A percentile compares a stretch with the other conserved stretches of the same genome.
Conservation (phyloP, 2,113 vertebrate species). For the Gallinago media region DNA sequence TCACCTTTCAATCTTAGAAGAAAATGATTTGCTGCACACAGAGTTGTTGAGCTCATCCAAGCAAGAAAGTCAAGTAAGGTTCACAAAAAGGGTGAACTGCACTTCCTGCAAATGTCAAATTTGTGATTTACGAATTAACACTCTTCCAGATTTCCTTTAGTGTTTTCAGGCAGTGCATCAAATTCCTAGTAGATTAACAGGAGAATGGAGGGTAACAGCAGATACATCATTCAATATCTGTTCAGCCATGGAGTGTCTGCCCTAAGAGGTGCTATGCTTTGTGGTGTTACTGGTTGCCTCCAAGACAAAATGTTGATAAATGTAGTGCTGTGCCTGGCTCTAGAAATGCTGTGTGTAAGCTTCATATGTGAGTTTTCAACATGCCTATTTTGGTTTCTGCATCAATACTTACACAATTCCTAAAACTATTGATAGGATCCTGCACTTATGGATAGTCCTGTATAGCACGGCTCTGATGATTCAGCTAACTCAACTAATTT, state of each 20-base stretch:
- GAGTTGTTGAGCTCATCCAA: neutral
- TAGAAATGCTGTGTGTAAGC: neutral
- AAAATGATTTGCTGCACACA: slow-evolving; percentile 7
- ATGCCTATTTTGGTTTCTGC: neutral
- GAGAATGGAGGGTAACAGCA: neutral
- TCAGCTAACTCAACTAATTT: neutral
- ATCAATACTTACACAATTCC: neutral
- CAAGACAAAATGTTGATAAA: neutral
- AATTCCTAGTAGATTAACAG: neutral
- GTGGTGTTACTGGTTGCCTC: neutral
- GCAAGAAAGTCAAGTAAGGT: neutral
- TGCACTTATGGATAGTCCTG: neutral
- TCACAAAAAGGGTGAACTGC: neutral
- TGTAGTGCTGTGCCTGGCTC: neutral
- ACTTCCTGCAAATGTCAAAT: neutral
- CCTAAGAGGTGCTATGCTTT: neutral
- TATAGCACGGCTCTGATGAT: neutral
- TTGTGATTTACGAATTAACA: slow-evolving; percentile 33
- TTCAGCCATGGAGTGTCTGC: neutral
- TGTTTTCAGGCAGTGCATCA: neutral
- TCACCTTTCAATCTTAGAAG: neutral
- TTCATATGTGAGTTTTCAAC: neutral
- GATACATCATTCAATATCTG: neutral
- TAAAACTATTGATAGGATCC: neutral
- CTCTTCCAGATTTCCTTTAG: neutral